A percentile compares a stretch with the other conserved stretches of the same genome.
These are phyloP conservation scores for Coregonus clupeaformis DNA, from an alignment of 2,113 vertebrate genomes.

Conservation along the genomic window DNA sequence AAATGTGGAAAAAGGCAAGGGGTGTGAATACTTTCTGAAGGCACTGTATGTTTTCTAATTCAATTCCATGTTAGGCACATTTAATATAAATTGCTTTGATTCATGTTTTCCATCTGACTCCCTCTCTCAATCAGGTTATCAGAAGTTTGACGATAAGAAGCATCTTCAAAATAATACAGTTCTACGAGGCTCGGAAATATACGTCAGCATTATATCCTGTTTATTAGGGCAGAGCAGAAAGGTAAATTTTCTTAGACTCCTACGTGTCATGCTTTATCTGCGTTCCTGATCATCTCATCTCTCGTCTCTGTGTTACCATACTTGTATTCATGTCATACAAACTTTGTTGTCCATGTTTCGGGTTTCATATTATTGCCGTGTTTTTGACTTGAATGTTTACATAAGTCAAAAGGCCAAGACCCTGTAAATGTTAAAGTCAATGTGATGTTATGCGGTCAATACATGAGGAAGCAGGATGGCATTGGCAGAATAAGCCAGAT, in stretches of 20 bases:
- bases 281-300: too few species aligned
- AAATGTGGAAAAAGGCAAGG: too few species aligned
- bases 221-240: slow-evolving; percentile 43
- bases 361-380: too few species aligned
- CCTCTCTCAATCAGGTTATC: slow-evolving; percentile 44
- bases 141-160: slow-evolving; percentile 59
- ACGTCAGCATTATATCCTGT: slow-evolving; percentile 71
- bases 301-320: too few species aligned
- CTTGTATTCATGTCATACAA: too few species aligned
- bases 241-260: not conserved
- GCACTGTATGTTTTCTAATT: too few species aligned
- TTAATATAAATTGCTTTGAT: not conserved
- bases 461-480: slow-evolving; percentile 21
- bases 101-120: slow-evolving; percentile 67
- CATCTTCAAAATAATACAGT: slow-evolving; percentile 57
- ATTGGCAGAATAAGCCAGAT: not conserved
- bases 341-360: too few species aligned
- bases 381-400: too few species aligned
- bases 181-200: slow-evolving; percentile 65
- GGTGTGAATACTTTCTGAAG: too few species aligned
- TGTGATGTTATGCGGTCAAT: not conserved
- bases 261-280: too few species aligned
- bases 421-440: not conserved
- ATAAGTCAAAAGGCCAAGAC: too few species aligned
- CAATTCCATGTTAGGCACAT: too few species aligned